Conservation (phyloP, 2,113 vertebrate species). For the Hiodon tergisus region DNA sequence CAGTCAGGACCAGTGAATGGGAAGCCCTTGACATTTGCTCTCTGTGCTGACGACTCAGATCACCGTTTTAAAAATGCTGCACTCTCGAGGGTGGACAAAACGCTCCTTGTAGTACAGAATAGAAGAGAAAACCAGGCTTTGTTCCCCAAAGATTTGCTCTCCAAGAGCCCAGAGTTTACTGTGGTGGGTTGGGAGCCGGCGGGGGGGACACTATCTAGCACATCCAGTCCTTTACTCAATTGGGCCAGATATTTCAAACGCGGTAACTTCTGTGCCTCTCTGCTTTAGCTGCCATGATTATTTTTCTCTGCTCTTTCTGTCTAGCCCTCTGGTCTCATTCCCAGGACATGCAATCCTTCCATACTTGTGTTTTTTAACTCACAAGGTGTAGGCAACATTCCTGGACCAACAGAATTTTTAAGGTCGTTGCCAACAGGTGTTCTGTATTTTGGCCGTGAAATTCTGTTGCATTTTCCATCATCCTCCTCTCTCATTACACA, state of each 20-base stretch:
- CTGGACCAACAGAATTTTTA: not conserved
- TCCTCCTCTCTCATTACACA: not conserved
- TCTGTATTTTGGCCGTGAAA: not conserved
- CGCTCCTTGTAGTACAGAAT: not conserved
- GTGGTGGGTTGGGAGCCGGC: not conserved
- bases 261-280: not conserved
- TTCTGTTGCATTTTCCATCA: constrained; percentile 10
- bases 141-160: not conserved
- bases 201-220: not conserved
- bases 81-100: not conserved
- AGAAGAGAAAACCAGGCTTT: not conserved
- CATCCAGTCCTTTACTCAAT: constrained; percentile 1
- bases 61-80: not conserved
- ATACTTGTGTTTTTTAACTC: not conserved
- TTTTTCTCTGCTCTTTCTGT: not conserved
- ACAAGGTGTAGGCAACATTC: not conserved
- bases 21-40: constrained; percentile 1
- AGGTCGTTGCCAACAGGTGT: not conserved
- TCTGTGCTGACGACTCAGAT: not conserved
- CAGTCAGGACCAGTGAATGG: constrained; percentile 1
- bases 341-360: too few species aligned
- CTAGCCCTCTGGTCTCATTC: not conserved
- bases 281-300: too few species aligned
- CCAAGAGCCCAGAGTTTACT: constrained; percentile 4
- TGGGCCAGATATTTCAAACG: not conserved